Conservation (phyloP, 2,888 invertebrate genomes). For the Antheraea yamamai region DNA sequence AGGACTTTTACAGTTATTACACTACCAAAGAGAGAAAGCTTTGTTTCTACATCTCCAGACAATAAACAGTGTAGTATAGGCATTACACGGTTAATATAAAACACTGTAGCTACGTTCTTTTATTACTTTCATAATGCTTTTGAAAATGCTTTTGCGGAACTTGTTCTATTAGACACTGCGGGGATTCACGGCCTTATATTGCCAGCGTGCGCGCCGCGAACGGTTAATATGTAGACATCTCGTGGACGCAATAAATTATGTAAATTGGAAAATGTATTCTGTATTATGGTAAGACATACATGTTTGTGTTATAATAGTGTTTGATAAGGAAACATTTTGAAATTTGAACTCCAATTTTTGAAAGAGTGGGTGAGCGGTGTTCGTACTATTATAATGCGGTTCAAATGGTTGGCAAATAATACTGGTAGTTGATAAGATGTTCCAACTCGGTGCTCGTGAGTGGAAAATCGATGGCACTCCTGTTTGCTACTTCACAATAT, state of each 20-base stretch:
- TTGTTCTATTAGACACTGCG: conserved; percentile 33
- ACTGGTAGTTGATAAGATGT: too few species aligned
- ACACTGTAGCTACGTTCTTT: conserved; percentile 40
- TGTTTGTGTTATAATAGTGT: too few species aligned
- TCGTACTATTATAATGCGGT: too few species aligned
- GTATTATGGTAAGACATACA: not conserved
- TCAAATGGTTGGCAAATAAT: too few species aligned
- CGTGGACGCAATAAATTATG: not conserved
- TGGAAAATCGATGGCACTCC: too few species aligned
- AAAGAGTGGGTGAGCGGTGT: too few species aligned
- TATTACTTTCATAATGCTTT: conserved; percentile 50
- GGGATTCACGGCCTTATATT: conserved; percentile 1
- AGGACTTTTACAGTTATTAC: conserved; percentile 23
- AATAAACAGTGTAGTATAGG: conserved; percentile 44
- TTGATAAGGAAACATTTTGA: too few species aligned
- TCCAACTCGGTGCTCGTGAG: too few species aligned
- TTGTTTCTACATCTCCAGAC: conserved; percentile 33
- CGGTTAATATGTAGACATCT: not conserved
- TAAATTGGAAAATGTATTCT: not conserved
- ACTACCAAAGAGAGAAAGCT: conserved; percentile 27
- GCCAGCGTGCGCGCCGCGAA: not conserved
- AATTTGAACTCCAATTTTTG: too few species aligned
- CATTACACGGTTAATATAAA: conserved; percentile 49
- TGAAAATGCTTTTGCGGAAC: conserved; percentile 43
- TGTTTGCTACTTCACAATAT: too few species aligned